A percentile compares a stretch with the other conserved stretches of the same genome.
These are phyloP conservation scores for Aeoliscus strigatus DNA, from an alignment of 2,797 vertebrate species.

Conservation along the genomic window DNA sequence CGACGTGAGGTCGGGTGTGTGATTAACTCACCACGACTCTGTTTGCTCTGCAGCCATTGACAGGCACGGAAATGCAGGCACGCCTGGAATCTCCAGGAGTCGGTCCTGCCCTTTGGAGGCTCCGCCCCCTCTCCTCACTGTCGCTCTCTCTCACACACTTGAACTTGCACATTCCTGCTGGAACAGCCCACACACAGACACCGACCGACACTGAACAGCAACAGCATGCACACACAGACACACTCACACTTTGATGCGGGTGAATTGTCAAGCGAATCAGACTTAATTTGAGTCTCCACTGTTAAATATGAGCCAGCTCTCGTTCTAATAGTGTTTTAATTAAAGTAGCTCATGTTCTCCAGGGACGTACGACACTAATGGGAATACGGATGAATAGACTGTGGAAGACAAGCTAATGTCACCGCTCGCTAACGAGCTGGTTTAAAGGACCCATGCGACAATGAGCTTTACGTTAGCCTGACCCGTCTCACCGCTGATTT, in stretches of 20 bases:
- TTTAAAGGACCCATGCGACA: not conserved
- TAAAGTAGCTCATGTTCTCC: conserved; percentile 36
- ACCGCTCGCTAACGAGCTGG: not conserved
- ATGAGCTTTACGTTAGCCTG: too few relatives aligned
- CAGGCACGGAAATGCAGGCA: conserved; percentile 68
- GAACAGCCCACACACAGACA: conserved; percentile 41
- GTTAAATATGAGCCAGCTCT: conserved; percentile 35
- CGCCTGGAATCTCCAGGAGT: conserved; percentile 71
- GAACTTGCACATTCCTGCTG: conserved; percentile 53
- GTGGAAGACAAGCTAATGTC: conserved; percentile 1
- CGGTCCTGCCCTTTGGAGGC: conserved; percentile 42
- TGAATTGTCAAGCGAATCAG: conserved; percentile 29
- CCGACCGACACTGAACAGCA: conserved; percentile 14
- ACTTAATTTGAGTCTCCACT: conserved; percentile 27
- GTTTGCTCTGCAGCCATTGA: conserved; percentile 54
- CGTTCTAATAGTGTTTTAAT: conserved; percentile 47
- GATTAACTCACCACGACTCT: conserved; percentile 33
- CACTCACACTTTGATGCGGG: conserved; percentile 1
- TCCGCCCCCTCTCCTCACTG: conserved; percentile 7
- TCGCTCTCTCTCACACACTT: conserved; percentile 22
- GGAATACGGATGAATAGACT: conserved; percentile 24
- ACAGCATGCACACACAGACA: conserved; percentile 16
- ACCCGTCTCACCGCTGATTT: not conserved
- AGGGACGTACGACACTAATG: conserved; percentile 24
- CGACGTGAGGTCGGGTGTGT: conserved; percentile 15